Evolutionary conservation across 2,888 invertebrate genomes (phyloP).

Genomic region (Lasioglossum villosulum): DNA sequence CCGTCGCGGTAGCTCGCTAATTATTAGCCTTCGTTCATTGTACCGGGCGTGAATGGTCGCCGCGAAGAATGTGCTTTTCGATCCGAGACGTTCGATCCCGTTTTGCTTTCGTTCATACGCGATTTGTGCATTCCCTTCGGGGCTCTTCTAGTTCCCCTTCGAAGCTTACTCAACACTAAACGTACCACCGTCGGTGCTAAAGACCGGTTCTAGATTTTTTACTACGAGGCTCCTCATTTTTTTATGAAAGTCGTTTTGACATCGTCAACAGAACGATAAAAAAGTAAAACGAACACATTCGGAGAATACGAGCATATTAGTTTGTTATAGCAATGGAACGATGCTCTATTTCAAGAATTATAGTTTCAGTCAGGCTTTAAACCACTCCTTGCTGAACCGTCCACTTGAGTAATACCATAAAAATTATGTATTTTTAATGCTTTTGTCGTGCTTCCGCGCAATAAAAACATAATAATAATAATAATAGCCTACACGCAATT

Average conservation of each 20-base stretch:
- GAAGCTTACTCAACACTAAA: not conserved
- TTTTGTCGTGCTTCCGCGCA: not conserved
- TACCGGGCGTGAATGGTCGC: conserved; percentile 43
- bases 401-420: not conserved
- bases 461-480: not conserved
- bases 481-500: not conserved
- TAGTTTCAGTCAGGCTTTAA: not conserved
- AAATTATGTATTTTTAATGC: not conserved
- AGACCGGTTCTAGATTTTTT: no score
- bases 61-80: conserved; percentile 42
- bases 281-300: not conserved
- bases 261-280: not conserved
- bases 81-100: conserved; percentile 24
- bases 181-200: no score
- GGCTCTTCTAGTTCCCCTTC: not conserved
- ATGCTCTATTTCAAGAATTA: not conserved
- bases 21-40: conserved; percentile 66
- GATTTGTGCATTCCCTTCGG: not conserved
- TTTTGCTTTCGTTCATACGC: not conserved
- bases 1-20: conserved; percentile 59
- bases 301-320: not conserved
- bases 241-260: not conserved
- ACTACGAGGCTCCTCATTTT: no score
- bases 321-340: not conserved
- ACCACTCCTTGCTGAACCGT: not conserved